Evolutionary conservation across 2,888 invertebrate species (phyloP), one percentile per base, ranked within the genome.

Genomic region (Amiota communis): DNA sequence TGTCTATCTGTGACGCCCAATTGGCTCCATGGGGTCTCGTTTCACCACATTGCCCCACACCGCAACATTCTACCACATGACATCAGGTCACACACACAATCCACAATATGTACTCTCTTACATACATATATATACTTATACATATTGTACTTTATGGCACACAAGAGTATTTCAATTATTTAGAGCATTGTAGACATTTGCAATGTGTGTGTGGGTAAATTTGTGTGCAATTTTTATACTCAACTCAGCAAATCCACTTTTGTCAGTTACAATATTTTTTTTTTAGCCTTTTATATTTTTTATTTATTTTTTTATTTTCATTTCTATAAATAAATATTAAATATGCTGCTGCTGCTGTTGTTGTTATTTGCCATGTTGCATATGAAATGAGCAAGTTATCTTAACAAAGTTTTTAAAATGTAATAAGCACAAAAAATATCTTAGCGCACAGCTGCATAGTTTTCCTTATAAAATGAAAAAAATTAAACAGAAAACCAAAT

Each of bases 251-350:
- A 36, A 36, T 36, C 36, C 36, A 36, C 36, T 36, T 36, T 36
- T 36, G 36, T 36, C 36, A 36, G 36, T 36, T 36, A 36, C 36
- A n/a, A n/a, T n/a, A 36, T 36, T 6, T 36, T 6, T 36, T 6
- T 2, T 36, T 36, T 36, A 36, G 36, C 6, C 8, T 36, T 36
- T 36, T 36, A 36, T 23, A 2, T 36, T 36, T 36, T 36, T 36
- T 36, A 36, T 36, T 6, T 36, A 36, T 36, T 36, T 36, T 36
- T 0, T 36, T 8, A 53, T 53, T 53, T 53, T 3, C 12, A 59
- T 79, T 76, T 65, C 73, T 72, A 74, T 73, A 76, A 72, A 77
- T 79, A 74, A 72, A 72, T 76, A 79, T 79, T 79, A 75, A 36
- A 6, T 36, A 36, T 6, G 36, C 36, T 36, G 36, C 36, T 36